phyloP scores from a whole-genome alignment of 2,113 vertebrate genomes.

The Paramormyrops kingsleyae region DNA sequence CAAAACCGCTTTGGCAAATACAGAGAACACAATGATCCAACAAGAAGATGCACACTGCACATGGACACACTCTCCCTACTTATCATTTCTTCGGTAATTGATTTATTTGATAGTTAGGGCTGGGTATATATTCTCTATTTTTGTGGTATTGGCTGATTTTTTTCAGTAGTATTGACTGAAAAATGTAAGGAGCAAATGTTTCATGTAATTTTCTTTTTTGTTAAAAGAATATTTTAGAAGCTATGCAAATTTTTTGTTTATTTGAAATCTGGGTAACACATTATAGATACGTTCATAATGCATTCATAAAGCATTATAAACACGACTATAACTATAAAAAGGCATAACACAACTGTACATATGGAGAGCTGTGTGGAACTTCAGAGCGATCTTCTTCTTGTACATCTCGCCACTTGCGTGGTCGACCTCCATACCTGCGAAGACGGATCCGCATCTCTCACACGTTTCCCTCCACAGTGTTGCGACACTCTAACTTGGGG shows the following conservation, averaged over 20 bases:
- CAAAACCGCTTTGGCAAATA: neutral
- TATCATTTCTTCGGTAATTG: neutral
- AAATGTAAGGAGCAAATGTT: neutral
- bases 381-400: neutral
- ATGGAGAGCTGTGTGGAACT: neutral
- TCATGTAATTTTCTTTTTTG: neutral
- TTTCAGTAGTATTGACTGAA: neutral
- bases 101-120: neutral
- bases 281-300: no score
- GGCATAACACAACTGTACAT: no score
- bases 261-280: no score
- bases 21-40: no score
- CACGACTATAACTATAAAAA: no score
- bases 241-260: neutral
- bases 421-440: neutral
- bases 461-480: neutral
- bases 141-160: neutral
- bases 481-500: neutral
- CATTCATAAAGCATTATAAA: no score
- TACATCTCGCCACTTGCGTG: neutral
- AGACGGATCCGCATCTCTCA: neutral
- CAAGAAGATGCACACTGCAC: neutral
- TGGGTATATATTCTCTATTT: neutral
- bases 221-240: neutral
- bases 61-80: neutral